A percentile compares a stretch with the other conserved stretches of the same genome.
These are phyloP conservation scores for Thecocarcelia acutangulata DNA, from an alignment of 2,888 invertebrate species.

Conservation along the genomic window DNA sequence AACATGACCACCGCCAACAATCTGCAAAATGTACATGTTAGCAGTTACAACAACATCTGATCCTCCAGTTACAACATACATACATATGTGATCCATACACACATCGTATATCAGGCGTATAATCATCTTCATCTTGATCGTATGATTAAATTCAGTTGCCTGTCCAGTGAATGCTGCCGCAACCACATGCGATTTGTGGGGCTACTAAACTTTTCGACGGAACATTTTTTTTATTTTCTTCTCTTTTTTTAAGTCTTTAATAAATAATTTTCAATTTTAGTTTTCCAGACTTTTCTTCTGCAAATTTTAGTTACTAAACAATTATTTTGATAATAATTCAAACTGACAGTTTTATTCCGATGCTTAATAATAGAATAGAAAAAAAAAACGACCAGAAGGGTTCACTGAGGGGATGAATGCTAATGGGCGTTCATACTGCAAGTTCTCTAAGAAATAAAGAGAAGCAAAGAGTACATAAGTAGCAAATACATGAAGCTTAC, in stretches of 20 bases:
- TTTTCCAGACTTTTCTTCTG: conserved; percentile 27
- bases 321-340: conserved; percentile 67
- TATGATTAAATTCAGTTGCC: conserved; percentile 54
- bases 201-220: conserved; percentile 46
- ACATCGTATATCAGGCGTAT: conserved; percentile 20
- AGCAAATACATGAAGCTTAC: too few relatives aligned
- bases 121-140: conserved; percentile 55
- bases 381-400: not conserved
- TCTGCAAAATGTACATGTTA: conserved; percentile 18
- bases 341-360: conserved; percentile 48
- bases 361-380: conserved; percentile 15
- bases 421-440: not conserved
- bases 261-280: conserved; percentile 26
- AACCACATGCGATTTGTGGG: conserved; percentile 43
- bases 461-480: too few relatives aligned
- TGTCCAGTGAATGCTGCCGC: conserved; percentile 9
- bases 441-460: too few relatives aligned
- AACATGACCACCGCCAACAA: conserved; percentile 63
- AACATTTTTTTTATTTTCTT: conserved; percentile 3
- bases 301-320: conserved; percentile 15
- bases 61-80: conserved; percentile 10
- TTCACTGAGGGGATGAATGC: not conserved
- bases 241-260: conserved; percentile 25
- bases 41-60: conserved; percentile 15
- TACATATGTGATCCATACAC: conserved; percentile 1